Evolutionary conservation across 2,888 invertebrate genomes (phyloP).

Genomic region (Iphiclides podalirius): DNA sequence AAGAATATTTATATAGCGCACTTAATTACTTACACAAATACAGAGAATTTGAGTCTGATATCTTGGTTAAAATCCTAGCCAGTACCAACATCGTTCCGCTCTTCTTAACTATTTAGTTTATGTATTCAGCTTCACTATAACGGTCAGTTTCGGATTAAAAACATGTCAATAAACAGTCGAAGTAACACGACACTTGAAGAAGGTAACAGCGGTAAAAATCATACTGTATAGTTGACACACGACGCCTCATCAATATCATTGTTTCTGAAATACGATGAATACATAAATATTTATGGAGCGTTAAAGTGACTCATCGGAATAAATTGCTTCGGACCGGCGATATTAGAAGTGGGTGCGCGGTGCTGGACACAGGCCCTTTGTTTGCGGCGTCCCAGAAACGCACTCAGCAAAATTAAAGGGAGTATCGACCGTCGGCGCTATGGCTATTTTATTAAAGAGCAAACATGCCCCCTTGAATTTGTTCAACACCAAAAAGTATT

Average conservation of each 20-base stretch:
- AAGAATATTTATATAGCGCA: too few species aligned
- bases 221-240: slow-evolving; percentile 11
- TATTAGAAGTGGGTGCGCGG: slow-evolving; percentile 58
- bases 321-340: slow-evolving; percentile 61
- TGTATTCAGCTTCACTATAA: too few species aligned
- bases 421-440: slow-evolving; percentile 35
- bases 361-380: slow-evolving; percentile 68
- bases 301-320: slow-evolving; percentile 64
- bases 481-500: slow-evolving; percentile 1
- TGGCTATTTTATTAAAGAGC: slow-evolving; percentile 15
- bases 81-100: too few species aligned
- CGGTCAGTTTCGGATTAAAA: too few species aligned
- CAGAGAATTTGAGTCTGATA: too few species aligned
- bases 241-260: slow-evolving; percentile 19
- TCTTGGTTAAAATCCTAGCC: too few species aligned
- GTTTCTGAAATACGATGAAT: slow-evolving; percentile 20
- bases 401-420: slow-evolving; percentile 75
- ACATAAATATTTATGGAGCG: slow-evolving; percentile 45
- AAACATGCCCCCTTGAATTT: slow-evolving; percentile 2
- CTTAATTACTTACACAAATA: too few species aligned
- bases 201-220: not conserved
- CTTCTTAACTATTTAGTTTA: too few species aligned
- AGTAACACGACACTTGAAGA: not conserved
- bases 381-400: slow-evolving; percentile 68
- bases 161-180: not conserved